These are phyloP conservation scores for Ennomos fuscantarius DNA, from an alignment of 2,888 invertebrate species.

Conservation along the genomic window DNA sequence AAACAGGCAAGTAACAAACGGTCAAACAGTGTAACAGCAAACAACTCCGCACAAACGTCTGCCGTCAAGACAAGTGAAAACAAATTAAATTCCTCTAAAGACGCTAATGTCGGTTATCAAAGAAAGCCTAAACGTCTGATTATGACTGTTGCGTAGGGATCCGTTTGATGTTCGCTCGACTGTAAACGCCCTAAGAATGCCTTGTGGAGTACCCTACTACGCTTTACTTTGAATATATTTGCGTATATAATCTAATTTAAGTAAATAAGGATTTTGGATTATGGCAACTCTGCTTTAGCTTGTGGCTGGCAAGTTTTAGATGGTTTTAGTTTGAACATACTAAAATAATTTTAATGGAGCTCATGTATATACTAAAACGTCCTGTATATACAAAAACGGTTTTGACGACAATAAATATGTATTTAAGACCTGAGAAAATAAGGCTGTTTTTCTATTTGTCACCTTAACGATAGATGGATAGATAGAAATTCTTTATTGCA, in stretches of 20 bases:
- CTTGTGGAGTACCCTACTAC: constrained; percentile 57
- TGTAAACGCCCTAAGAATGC: constrained; percentile 73
- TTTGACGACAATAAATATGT: too few species aligned
- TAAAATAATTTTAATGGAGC: too few species aligned
- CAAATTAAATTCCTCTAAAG: constrained; percentile 79
- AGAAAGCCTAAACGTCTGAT: constrained; percentile 78
- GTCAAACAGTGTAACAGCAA: constrained; percentile 15
- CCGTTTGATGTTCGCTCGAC: constrained; percentile 74
- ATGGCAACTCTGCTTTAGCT: constrained; percentile 12
- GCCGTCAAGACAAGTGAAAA: constrained; percentile 58
- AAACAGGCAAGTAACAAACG: constrained; percentile 4
- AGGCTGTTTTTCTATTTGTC: too few species aligned
- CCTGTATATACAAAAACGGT: too few species aligned
- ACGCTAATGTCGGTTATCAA: constrained; percentile 78
- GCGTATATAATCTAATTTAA: constrained; percentile 39
- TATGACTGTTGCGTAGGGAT: constrained; percentile 63
- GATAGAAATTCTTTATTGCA: too few species aligned
- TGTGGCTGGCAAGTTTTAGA: constrained; percentile 5
- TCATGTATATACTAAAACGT: too few species aligned
- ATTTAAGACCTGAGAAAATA: too few species aligned
- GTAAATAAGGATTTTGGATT: constrained; percentile 34
- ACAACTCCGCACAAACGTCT: constrained; percentile 30
- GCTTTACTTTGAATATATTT: constrained; percentile 41
- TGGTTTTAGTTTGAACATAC: too few species aligned
- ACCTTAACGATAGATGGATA: too few species aligned